Base-by-base conservation (phyloP, 2,797 vertebrate species). In the Syncerus caffer region DNA sequence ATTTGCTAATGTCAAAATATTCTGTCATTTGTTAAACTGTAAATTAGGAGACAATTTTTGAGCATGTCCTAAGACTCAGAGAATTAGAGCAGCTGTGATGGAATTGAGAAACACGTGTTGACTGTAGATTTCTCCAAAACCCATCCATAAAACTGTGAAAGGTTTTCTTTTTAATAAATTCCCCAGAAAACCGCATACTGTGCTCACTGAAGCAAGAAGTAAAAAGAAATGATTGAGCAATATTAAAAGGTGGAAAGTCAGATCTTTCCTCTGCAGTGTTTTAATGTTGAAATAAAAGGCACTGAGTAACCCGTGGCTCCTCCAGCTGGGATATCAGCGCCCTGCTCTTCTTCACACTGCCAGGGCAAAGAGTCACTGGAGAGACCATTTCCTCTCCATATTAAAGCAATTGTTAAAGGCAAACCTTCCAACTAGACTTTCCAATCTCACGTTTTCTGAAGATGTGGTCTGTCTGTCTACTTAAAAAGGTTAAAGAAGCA, bases 181-280 rank as follows among this genome's bases (percentile, higher is more conserved):
- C 88, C 87, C 64, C 51, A 85, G 90, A 76, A 97, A 98, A 93
- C 78, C 85, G 53, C 96, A 96, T 51, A 79, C 96, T 96, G 93
- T 96, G 97, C 92, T 98, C 94, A 90, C 78, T 93, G 97, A 98
- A 93, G 96, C 95, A 96, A 96, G 84, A 95, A 96, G 95, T 93
- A 90, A 94, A 98, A 95, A 97, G 95, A 97, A 97, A 97, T 97
- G 95, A 97, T 83, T 98, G 96, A 92, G 85, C 90, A 95, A 93
- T 96, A 97, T 92, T 97, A 78, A 96, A 96, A 97, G 93, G 86
- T 97, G 62, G 71, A 93, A 86, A 98, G 87, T 45, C 92, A 53
- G 85, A 79, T 29, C 78, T 93, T 96, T 93, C 95, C 94, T 97
- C 62, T 62, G 84, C n/a, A 80, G 88, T 47, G 45, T 93, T 97